Evolutionary conservation across 2,113 vertebrate species (phyloP), one percentile per base, ranked within the genome.

Genomic region (Genyomyrus donnyi): DNA sequence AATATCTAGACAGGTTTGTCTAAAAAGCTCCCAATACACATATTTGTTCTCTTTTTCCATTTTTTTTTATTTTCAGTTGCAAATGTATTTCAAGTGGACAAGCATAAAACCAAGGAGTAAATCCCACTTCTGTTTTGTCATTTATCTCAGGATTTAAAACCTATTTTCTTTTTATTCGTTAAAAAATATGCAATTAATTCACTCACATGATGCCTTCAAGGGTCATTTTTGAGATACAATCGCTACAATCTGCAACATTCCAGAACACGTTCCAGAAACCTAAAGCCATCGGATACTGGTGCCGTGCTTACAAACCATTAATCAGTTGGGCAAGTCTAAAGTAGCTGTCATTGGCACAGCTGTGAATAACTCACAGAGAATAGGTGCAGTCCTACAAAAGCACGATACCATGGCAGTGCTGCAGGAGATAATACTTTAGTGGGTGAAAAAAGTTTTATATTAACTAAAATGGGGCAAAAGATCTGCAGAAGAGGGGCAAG

Each of bases 251-350:
- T 62, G 56, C 53, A 42, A 88, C 53, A 90, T 93, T 90, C 91
- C 88, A 90, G 91, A 92, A 74, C 88, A 91, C 89, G 46, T 85
- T 88, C 91, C 90, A 92, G 88, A 92, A 88, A 88, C 84, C 91
- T 93, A 95, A 95, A 94, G 93, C 91, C 94, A 94, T 92, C 87
- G 83, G 91, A 93, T 93, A 77, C 90, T 85, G 89, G 85, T 89
- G 88, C 35, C 92, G 93, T 95, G 95, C 95, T 95, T 95, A 95
- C 95, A 95, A 93, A 95, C 94, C 94, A 93, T 94, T 95, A 94
- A 96, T 95, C 94, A 95, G 94, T 93, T 93, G 94, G 91, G 93
- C 93, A 90, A 93, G 93, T 93, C 94, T 95, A 95, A 95, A 95
- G 94, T 66, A 91, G 92, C 92, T 89, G 91, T 90, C 92, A 90